Evolutionary conservation across 2,113 vertebrate species (phyloP).

Genomic region (Caloenas nicobarica): DNA sequence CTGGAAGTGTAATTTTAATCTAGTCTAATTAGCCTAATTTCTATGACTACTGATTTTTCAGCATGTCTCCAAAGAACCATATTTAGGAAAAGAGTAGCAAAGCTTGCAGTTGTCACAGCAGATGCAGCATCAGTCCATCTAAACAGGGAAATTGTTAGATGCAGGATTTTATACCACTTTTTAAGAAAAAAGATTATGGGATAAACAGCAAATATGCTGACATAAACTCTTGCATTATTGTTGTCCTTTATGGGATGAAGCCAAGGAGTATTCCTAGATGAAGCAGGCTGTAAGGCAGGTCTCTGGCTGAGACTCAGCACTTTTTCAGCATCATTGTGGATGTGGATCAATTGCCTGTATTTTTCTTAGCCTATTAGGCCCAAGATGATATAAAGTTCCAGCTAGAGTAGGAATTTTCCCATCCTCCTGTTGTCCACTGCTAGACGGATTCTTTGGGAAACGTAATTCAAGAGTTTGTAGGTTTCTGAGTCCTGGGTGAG

Average conservation of each 20-base stretch:
- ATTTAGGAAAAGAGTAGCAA: neutral
- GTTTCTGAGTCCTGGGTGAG: neutral
- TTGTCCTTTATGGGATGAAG: neutral
- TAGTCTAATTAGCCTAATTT: constrained; percentile 32
- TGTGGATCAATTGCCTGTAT: neutral
- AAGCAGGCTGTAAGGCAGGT: neutral
- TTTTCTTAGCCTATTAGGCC: neutral
- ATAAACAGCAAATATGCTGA: neutral
- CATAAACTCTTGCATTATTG: neutral
- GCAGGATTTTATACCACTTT: neutral
- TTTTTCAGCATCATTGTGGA: neutral
- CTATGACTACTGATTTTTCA: constrained; percentile 5
- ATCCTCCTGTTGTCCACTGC: neutral
- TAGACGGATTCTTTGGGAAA: neutral
- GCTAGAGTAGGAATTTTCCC: neutral
- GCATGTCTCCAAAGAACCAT: neutral
- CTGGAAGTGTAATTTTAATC: constrained; percentile 18
- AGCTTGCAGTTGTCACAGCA: constrained; percentile 2
- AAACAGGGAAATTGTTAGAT: neutral
- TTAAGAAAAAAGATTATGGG: neutral
- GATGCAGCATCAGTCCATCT: neutral
- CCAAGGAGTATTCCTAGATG: neutral
- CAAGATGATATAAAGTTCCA: neutral
- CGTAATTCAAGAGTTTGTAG: neutral
- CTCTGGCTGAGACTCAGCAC: neutral